Conservation (phyloP, 2,888 invertebrate genomes). For the Agrochola lychnidis region DNA sequence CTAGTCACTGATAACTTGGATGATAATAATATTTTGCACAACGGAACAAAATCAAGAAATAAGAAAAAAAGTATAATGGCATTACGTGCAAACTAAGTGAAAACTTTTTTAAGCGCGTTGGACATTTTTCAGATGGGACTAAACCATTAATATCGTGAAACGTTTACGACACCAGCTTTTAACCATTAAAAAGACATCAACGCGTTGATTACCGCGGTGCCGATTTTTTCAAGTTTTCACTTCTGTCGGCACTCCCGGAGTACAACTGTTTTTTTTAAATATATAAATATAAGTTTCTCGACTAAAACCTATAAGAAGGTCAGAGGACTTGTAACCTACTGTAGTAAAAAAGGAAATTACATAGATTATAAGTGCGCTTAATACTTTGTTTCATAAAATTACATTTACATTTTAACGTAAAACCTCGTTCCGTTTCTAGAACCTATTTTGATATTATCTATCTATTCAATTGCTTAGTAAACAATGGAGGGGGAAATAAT, state of each 20-base stretch:
- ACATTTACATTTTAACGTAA: constrained; percentile 48
- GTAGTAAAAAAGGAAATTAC: constrained; percentile 20
- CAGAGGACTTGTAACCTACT: neutral
- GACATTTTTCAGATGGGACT: no score
- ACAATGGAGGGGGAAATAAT: constrained; percentile 20
- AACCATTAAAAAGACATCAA: no score
- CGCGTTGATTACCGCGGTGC: no score
- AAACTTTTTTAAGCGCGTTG: no score
- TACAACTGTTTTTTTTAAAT: no score
- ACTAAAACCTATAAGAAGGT: constrained; percentile 33
- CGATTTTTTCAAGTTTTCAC: no score
- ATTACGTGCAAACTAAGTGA: no score
- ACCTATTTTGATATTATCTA: constrained; percentile 45
- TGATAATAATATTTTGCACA: constrained; percentile 7
- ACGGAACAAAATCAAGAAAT: no score
- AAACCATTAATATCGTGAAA: no score
- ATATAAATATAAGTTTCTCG: neutral
- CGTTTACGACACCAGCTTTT: no score
- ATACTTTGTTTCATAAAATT: constrained; percentile 31
- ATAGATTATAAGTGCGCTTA: constrained; percentile 25
- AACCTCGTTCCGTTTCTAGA: constrained; percentile 42
- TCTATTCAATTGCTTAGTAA: constrained; percentile 35
- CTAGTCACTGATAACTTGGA: neutral
- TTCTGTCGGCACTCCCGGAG: no score
- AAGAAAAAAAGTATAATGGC: neutral